Evolutionary conservation across 1,140 invertebrate genomes (phyloP), one percentile per base, ranked within the genome.

Genomic region (Samia ricini): DNA sequence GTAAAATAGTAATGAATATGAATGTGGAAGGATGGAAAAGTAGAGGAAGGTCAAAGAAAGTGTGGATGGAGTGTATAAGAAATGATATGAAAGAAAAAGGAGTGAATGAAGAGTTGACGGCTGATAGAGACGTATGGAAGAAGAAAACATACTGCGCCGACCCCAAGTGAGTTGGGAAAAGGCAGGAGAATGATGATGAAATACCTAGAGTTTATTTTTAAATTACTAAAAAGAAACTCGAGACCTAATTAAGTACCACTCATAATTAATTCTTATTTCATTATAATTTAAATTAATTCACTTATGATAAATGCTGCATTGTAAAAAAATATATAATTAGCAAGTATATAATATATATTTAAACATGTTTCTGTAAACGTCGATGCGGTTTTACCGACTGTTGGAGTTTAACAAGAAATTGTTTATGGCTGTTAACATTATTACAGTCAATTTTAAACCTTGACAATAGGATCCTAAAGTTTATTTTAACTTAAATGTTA

Each of bases 281-380:
- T 86, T 73, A 66, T 82, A 83, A 84, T 86, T 85, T 81, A 80
- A 89, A 87, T 89, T 85, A 85, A 87, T 86, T 87, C 81, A 77
- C 79, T 86, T 89, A 88, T 85, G 86, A 84, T 86, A 82, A 88
- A 83, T 74, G 73, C 63, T 55, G 36, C 23, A 50, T 63, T 62
- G 74, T 75, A 87, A 83, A 86, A 19, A 57, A 81, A 83, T 15
- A 42, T 15, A 42, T 26, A 4, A 26, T 26, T 10, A n/a, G n/a
- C n/a, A n/a, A n/a, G n/a, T n/a, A n/a, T n/a, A n/a, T n/a, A n/a
- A n/a, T 10, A 36, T 8, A 12, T 15, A 42, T 77, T 76, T 76
- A 71, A 75, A 73, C 61, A 63, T 65, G 69, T 83, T 87, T 83
- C 76, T 84, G 71, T 74, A 81, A 85, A 83, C 79, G 83, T 80